phyloP scores from a whole-genome alignment of 2,113 vertebrate genomes.

The Perccottus glenii region DNA sequence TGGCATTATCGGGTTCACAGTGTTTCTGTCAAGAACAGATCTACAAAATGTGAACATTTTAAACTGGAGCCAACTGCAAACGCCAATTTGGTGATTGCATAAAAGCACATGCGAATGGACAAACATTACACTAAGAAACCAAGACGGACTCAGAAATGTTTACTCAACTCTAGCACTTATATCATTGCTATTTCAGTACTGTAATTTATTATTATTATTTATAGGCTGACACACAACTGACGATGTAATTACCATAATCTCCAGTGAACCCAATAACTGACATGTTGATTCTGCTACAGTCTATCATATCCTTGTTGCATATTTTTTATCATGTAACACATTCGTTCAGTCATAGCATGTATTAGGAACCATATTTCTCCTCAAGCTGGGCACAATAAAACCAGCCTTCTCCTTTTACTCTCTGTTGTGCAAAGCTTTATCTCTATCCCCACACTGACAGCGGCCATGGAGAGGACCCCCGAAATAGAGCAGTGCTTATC shows the following conservation, averaged over 20 bases:
- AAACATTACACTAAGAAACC: no score
- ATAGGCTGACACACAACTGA: not conserved
- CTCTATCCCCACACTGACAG: slow-evolving; percentile 38
- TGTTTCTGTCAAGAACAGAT: no score
- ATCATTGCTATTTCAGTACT: not conserved
- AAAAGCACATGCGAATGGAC: no score
- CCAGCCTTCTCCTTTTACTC: not conserved
- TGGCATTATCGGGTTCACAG: no score
- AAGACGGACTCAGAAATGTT: not conserved
- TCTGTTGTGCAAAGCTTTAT: slow-evolving; percentile 35
- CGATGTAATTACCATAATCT: slow-evolving; percentile 7
- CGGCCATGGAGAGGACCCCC: slow-evolving; percentile 30
- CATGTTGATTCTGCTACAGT: not conserved
- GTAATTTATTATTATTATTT: slow-evolving; percentile 9
- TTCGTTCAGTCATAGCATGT: not conserved
- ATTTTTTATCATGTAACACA: not conserved
- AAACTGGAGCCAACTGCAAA: no score
- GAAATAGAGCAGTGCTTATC: slow-evolving; percentile 55
- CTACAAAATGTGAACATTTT: no score
- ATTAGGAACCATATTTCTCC: slow-evolving; percentile 2
- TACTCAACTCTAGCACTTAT: not conserved
- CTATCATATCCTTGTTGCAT: not conserved
- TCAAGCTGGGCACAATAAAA: not conserved
- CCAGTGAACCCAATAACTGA: not conserved
- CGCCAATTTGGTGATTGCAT: no score